These are phyloP conservation scores for Ectemnius continuus DNA, from an alignment of 2,888 invertebrate species.

Conservation along the genomic window DNA sequence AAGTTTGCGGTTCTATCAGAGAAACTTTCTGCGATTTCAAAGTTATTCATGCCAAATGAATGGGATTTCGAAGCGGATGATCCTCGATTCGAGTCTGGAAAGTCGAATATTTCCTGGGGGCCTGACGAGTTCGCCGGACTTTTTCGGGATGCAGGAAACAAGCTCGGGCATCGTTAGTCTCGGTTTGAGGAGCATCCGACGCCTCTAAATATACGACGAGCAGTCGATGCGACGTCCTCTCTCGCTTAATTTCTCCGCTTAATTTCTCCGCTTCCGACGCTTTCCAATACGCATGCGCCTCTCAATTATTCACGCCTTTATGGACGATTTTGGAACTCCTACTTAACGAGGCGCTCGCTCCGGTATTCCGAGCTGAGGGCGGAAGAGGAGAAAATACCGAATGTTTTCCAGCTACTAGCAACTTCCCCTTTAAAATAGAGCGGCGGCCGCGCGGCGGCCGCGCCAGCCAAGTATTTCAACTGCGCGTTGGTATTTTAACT, in stretches of 20 bases:
- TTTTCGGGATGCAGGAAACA: conserved; percentile 31
- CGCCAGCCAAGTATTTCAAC: too few species aligned
- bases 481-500: too few species aligned
- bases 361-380: background rate
- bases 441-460: too few species aligned
- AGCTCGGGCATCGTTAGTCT: conserved; percentile 38
- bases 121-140: conserved; percentile 25
- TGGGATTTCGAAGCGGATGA: too few species aligned
- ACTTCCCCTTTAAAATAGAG: too few species aligned
- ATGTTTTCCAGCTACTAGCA: too few species aligned
- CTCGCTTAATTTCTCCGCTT: background rate
- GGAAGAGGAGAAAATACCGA: background rate
- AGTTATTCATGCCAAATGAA: too few species aligned
- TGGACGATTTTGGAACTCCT: conserved; percentile 5
- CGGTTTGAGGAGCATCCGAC: conserved; percentile 19
- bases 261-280: background rate
- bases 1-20: too few species aligned
- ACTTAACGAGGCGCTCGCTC: background rate
- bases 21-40: too few species aligned
- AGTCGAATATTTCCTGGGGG: conserved; percentile 59
- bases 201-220: conserved; percentile 50
- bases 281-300: background rate
- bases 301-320: conserved; percentile 5
- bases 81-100: too few species aligned
- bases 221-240: conserved; percentile 16